phyloP scores from a whole-genome alignment of 2,113 vertebrate genomes.

The Calyptomena viridis region DNA sequence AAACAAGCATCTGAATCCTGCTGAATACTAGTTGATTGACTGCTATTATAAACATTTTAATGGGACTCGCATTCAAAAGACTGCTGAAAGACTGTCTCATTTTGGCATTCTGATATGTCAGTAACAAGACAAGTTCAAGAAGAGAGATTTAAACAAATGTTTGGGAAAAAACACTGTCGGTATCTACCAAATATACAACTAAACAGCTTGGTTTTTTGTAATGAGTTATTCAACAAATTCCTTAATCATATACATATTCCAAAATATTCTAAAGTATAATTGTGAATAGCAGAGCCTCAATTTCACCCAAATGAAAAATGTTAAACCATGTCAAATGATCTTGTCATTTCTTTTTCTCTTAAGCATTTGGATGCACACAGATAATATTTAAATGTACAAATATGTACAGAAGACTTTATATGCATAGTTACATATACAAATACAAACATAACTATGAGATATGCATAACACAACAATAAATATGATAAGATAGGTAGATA shows the following conservation, averaged over 20 bases:
- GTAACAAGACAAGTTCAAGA: neutral
- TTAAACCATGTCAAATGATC: neutral
- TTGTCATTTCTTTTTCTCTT: neutral
- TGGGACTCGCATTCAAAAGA: neutral
- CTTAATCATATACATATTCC: neutral
- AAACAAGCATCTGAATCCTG: constrained; percentile 5
- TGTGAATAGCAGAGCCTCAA: neutral
- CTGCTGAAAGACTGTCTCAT: neutral
- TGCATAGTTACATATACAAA: neutral
- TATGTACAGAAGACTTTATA: neutral
- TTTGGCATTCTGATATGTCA: constrained; percentile 2
- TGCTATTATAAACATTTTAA: constrained; percentile 21
- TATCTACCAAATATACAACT: neutral
- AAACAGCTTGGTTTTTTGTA: neutral
- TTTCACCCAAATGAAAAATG: neutral
- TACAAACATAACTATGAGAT: neutral
- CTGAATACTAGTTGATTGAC: constrained; percentile 20
- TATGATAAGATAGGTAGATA: neutral
- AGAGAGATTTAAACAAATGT: neutral
- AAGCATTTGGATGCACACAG: neutral
- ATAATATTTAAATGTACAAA: neutral
- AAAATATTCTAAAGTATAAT: neutral
- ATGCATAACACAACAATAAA: neutral
- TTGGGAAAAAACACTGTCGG: neutral
- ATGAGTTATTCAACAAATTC: neutral